A percentile compares a stretch with the other conserved stretches of the same genome.
Conservation (phyloP, 2,888 invertebrate genomes). For the Scaptomyza caliginosa region DNA sequence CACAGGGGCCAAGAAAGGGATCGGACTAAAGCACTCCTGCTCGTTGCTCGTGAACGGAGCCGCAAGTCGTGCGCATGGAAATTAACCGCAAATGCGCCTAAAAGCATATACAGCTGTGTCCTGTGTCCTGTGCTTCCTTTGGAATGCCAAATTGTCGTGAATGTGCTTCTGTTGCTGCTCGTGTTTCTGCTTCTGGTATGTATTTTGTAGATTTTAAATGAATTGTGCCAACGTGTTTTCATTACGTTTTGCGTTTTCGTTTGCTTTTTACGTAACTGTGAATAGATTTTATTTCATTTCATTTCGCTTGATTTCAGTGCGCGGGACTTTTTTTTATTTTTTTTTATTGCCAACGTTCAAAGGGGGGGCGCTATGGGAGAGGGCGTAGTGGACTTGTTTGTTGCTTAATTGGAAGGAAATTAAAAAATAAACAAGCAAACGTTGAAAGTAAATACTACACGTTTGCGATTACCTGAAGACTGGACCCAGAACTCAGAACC, state of each 20-base stretch:
- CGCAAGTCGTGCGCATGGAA: conserved; percentile 62
- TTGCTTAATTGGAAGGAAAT: conserved; percentile 81
- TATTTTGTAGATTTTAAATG: conserved; percentile 58
- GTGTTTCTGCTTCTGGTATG: background rate
- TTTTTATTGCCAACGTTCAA: conserved; percentile 58
- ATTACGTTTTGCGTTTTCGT: conserved; percentile 53
- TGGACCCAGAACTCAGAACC: background rate
- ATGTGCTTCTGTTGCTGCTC: background rate
- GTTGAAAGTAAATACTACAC: conserved; percentile 77
- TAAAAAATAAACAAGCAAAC: conserved; percentile 78
- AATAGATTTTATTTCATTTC: conserved; percentile 50
- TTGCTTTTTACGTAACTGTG: conserved; percentile 42
- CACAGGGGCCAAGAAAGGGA: conserved; percentile 15
- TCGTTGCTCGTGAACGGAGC: background rate
- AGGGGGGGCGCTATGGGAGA: background rate
- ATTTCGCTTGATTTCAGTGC: conserved; percentile 44
- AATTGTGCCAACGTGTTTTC: conserved; percentile 67
- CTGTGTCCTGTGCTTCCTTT: conserved; percentile 32
- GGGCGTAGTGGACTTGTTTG: conserved; percentile 64
- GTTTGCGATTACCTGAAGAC: conserved; percentile 67
- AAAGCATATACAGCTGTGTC: conserved; percentile 49
- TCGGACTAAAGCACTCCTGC: conserved; percentile 2
- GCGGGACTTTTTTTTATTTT: no score
- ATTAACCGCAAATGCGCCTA: conserved; percentile 66
- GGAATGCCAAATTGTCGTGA: conserved; percentile 45